Conservation (phyloP, 2,797 vertebrate species). For the Toxotes lorentzi region DNA sequence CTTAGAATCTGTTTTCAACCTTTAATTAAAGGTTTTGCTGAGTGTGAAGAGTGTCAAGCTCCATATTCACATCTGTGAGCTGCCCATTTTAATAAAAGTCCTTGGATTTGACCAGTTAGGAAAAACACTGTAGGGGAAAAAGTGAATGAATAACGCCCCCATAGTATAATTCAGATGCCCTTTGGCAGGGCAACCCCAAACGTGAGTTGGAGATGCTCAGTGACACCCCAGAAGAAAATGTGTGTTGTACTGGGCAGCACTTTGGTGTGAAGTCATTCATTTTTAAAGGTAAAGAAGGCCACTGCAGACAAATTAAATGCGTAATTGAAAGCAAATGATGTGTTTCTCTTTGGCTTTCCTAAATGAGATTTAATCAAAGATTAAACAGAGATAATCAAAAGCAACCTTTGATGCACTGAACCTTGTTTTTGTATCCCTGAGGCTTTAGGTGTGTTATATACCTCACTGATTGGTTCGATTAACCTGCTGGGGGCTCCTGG, state of each 20-base stretch:
- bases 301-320: slow-evolving; percentile 41
- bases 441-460: neutral
- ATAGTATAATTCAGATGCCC: neutral
- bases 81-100: slow-evolving; percentile 30
- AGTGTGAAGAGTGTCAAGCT: neutral
- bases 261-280: slow-evolving; percentile 46
- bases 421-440: slow-evolving; percentile 1
- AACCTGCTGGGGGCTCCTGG: neutral
- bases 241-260: slow-evolving; percentile 25
- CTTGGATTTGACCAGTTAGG: neutral
- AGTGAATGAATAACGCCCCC: slow-evolving; percentile 8
- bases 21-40: slow-evolving; percentile 23
- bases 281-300: slow-evolving; percentile 38
- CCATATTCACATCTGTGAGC: slow-evolving; percentile 21
- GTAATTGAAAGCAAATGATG: slow-evolving; percentile 17
- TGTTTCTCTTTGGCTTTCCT: slow-evolving; percentile 10
- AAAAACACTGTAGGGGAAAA: slow-evolving; percentile 1
- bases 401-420: neutral
- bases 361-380: neutral
- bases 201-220: neutral
- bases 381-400: slow-evolving; percentile 6
- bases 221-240: neutral
- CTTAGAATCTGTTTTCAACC: neutral
- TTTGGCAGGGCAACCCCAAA: neutral
- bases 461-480: neutral